Evolutionary conservation across 1,140 invertebrate species (phyloP).

Genomic region (Bombus fervidus): DNA sequence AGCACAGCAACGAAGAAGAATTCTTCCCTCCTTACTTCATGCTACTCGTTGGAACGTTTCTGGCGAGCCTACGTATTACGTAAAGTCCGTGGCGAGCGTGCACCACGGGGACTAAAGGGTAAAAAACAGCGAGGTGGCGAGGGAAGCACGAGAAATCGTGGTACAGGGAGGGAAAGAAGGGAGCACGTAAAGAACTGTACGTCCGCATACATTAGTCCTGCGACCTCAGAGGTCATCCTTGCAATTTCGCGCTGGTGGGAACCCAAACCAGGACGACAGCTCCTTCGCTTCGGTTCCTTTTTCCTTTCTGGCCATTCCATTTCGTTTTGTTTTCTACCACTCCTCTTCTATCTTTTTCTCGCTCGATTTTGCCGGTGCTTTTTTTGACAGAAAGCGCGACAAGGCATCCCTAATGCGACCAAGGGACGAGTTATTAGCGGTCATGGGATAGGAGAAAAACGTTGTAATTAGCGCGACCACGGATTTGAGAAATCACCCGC

Average conservation of each 20-base stretch:
- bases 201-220: constrained; percentile 71
- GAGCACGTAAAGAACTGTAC: constrained; percentile 68
- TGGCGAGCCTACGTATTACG: constrained; percentile 48
- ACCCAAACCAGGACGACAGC: constrained; percentile 60
- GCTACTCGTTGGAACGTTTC: neutral
- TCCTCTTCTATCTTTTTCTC: neutral
- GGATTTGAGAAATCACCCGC: constrained; percentile 56
- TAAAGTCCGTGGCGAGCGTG: constrained; percentile 47
- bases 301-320: neutral
- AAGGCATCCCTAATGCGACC: constrained; percentile 44
- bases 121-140: constrained; percentile 23
- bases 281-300: constrained; percentile 22
- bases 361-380: constrained; percentile 22
- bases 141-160: constrained; percentile 46
- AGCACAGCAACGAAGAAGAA: neutral
- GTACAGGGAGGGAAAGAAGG: constrained; percentile 35
- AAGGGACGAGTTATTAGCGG: constrained; percentile 57
- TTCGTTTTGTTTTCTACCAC: constrained; percentile 6
- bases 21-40: neutral
- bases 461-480: constrained; percentile 52
- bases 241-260: constrained; percentile 67
- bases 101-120: constrained; percentile 29
- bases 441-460: constrained; percentile 49
- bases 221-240: constrained; percentile 69
- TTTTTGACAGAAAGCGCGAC: constrained; percentile 27